Evolutionary conservation across 2,888 invertebrate genomes (phyloP), one percentile per base, ranked within the genome.

Genomic region (Stomorhina lunata): DNA sequence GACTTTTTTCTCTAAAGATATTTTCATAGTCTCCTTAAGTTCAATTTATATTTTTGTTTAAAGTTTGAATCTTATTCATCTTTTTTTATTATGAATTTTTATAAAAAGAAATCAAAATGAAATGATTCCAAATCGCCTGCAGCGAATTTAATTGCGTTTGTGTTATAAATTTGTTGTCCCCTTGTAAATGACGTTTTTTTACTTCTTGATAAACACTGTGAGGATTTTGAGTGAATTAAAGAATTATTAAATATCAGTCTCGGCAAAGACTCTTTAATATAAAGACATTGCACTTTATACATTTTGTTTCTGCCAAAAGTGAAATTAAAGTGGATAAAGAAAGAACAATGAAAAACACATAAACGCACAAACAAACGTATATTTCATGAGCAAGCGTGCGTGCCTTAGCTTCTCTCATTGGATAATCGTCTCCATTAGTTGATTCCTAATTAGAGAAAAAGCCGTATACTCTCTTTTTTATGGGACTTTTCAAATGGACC

Each of bases 121-220:
- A 71, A 69, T 32, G 15, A 79, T 86, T 85, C 85, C 85, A 87
- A 87, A 87, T 87, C 88, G 87, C 88, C 88, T 86, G 88, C 86
- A 86, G 88, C 85, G 88, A 88, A 88, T 88, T 88, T 88, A 88
- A 88, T 88, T 88, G 88, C 88, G 85, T 87, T 87, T 88, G 86
- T 87, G 85, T 86, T 87, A 88, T 88, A 88, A 88, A 88, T 88
- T 88, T 88, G 88, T 88, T 87, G 86, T 87, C 85, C 72, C 75
- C 81, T 83, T 80, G 83, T 78, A 81, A 84, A 79, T 81, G 83
- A 79, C 83, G 81, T 81, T 79, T 65, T 61, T 12, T 37, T 78
- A 73, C 66, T 78, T 63, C 76, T 48, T 61, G 72, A 48, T 80
- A 65, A 71, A 80, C 66, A 72, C 82, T 43, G 48, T 25, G 17